These are phyloP conservation scores for Caloenas nicobarica DNA, from an alignment of 2,113 vertebrate species.

Conservation along the genomic window DNA sequence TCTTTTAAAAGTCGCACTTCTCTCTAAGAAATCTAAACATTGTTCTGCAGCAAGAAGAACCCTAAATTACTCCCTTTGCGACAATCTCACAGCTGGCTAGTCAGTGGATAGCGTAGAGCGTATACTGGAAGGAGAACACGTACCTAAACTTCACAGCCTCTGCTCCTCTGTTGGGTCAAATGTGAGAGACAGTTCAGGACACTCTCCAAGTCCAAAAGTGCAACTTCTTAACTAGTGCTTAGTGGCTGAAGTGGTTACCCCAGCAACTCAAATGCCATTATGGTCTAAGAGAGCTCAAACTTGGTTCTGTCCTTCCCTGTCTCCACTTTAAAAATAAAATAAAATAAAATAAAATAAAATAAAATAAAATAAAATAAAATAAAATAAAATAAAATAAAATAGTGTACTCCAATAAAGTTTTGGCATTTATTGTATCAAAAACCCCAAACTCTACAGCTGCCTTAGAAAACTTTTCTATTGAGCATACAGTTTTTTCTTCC, in stretches of 20 bases:
- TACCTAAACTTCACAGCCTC: background rate
- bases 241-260: background rate
- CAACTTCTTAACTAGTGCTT: background rate
- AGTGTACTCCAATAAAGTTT: background rate
- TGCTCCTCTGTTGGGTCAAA: background rate
- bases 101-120: background rate
- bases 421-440: background rate
- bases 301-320: background rate
- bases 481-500: background rate
- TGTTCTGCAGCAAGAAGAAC: too few relatives aligned
- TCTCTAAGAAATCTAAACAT: too few relatives aligned
- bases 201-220: background rate
- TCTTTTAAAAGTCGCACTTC: too few relatives aligned
- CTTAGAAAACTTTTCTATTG: background rate
- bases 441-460: background rate
- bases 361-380: background rate
- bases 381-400: background rate
- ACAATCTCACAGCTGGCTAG: background rate
- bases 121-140: background rate
- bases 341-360: background rate
- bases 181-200: background rate
- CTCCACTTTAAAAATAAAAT: background rate
- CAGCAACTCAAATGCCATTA: background rate
- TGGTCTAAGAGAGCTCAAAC: background rate
- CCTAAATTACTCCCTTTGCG: too few relatives aligned